Percentiles rank a stretch among this genome's conserved stretches.
phyloP scores from a whole-genome alignment of 2,113 vertebrate species.

The Gila orcuttii region DNA sequence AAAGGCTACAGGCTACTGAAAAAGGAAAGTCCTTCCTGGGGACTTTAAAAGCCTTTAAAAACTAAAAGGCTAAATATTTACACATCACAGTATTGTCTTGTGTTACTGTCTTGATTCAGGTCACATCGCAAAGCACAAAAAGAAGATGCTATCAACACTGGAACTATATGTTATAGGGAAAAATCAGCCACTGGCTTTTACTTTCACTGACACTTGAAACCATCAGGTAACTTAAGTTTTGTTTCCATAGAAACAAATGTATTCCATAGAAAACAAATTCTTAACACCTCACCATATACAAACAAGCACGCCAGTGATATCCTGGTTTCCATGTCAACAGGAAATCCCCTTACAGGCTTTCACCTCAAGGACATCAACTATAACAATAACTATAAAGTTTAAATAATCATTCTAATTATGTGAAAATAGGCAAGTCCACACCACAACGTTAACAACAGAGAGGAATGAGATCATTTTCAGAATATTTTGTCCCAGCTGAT shows the following conservation, averaged over 20 bases:
- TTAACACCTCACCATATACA: background rate
- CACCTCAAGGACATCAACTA: background rate
- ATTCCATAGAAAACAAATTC: background rate
- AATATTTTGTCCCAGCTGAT: no score
- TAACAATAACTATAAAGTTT: background rate
- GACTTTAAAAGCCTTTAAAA: background rate
- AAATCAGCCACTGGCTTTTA: background rate
- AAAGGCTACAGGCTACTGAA: background rate
- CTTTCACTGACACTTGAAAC: background rate
- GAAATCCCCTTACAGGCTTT: background rate
- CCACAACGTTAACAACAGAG: background rate
- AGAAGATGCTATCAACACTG: background rate
- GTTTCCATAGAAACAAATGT: background rate
- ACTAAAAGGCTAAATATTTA: background rate
- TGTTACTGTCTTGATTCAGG: background rate
- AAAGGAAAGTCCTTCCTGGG: background rate
- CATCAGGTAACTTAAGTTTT: background rate
- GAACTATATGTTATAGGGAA: background rate
- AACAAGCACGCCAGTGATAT: background rate
- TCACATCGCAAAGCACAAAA: constrained; percentile 5
- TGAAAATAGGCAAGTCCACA: background rate
- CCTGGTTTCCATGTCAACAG: background rate
- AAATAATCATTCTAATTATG: background rate
- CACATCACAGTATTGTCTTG: constrained; percentile 8
- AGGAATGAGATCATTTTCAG: background rate